Evolutionary conservation across 2,113 vertebrate species (phyloP), one percentile per base, ranked within the genome.

Genomic region (Oncorhynchus gorbuscha): DNA sequence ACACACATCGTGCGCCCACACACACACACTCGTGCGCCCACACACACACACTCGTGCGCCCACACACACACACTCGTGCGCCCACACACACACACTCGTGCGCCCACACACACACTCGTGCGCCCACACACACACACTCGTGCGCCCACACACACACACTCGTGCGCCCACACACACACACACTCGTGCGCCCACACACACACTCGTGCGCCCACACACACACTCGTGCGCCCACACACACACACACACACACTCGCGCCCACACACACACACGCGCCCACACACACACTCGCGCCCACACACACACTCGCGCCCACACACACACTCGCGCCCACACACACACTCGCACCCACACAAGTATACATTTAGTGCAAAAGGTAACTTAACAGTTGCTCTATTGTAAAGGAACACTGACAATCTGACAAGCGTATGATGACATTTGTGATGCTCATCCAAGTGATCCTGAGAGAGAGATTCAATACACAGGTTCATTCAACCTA

Each of bases 391-490:
- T 9, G n/a, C 22, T 73, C 58, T 45, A 11, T 45, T 45, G 49
- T 22, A 30, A 49, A 72, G 32, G 64, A 51, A 55, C 28, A 76
- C 39, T 48, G 26, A 14, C 32, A 66, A 68, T 65, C 48, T 58
- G 70, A 69, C 58, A 59, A 71, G 30, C 48, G 76, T 76, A 51
- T 51, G 39, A 45, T 45, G 71, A 76, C 70, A 65, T 48, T 67
- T 28, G 65, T 32, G 6, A 51, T 35, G 16, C 16, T 12, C 71
- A 59, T 76, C 71, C 66, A 45, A n/a, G 74, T 4, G 20, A 76
- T 12, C 2, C 20, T 8, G 30, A 51, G 18, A 68, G 66, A 20
- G 32, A 35, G 66, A 68, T 68, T 82, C 77, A 73, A 83, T 74
- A 69, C 30, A n/a, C 58, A 12, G 72, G 74, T 75, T 16, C 12